A percentile compares a stretch with the other conserved stretches of the same genome.
Conservation (phyloP, 2,888 invertebrate genomes). For the Scaptodrosophila latifasciaeformis region DNA sequence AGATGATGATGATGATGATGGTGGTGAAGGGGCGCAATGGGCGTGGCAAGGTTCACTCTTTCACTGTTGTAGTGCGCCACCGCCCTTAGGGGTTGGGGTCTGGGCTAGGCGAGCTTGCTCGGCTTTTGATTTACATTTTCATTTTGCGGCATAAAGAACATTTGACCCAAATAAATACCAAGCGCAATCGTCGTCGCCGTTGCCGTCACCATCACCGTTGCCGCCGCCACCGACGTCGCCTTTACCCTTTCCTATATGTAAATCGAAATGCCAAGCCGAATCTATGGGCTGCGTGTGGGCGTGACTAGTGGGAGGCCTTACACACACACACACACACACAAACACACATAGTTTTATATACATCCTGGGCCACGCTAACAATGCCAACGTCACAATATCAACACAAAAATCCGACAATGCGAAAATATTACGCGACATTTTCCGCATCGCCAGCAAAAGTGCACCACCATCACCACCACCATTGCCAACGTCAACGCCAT, state of each 20-base stretch:
- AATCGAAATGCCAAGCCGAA: not conserved
- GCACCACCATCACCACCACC: too few species aligned
- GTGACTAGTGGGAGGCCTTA: not conserved
- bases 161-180: slow-evolving; percentile 6
- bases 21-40: too few species aligned
- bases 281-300: not conserved
- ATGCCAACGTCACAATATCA: slow-evolving; percentile 1
- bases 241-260: not conserved
- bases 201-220: not conserved
- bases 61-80: too few species aligned
- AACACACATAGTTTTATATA: too few species aligned
- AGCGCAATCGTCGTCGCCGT: not conserved
- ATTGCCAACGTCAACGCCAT: too few species aligned
- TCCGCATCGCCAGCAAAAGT: slow-evolving; percentile 28
- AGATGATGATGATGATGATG: too few species aligned
- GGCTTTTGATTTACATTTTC: slow-evolving; percentile 4
- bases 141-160: slow-evolving; percentile 3
- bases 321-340: too few species aligned
- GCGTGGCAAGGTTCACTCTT: too few species aligned
- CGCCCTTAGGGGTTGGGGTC: too few species aligned
- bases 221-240: not conserved
- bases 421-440: slow-evolving; percentile 24
- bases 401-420: slow-evolving; percentile 30
- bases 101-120: not conserved
- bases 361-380: not conserved